Percentiles rank a stretch among this genome's conserved stretches.
phyloP scores from a whole-genome alignment of 1,140 invertebrate species.

The Cylas formicarius region DNA sequence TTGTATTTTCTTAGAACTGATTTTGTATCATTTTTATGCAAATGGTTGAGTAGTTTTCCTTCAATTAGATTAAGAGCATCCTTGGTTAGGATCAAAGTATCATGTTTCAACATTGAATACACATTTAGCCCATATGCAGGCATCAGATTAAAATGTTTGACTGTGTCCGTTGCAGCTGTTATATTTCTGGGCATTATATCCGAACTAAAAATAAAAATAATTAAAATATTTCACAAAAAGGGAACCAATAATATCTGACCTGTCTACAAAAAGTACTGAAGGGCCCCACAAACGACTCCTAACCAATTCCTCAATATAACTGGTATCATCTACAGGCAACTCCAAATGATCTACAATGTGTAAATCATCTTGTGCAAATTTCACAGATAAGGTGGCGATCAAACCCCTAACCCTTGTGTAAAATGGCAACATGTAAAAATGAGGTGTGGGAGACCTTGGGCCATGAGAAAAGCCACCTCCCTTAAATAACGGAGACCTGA shows the following conservation, averaged over 20 bases:
- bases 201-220: constrained; percentile 49
- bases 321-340: constrained; percentile 73
- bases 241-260: constrained; percentile 48
- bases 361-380: constrained; percentile 91
- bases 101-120: constrained; percentile 92
- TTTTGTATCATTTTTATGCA: constrained; percentile 57
- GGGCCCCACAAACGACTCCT: constrained; percentile 87
- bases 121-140: constrained; percentile 85
- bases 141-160: constrained; percentile 89
- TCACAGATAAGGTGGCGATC: constrained; percentile 74
- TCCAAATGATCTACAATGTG: constrained; percentile 84
- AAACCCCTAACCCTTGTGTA: constrained; percentile 69
- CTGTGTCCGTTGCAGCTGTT: constrained; percentile 62
- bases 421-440: constrained; percentile 90
- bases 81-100: constrained; percentile 85
- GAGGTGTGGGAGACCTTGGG: constrained; percentile 76
- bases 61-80: constrained; percentile 80
- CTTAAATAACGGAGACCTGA: constrained; percentile 76
- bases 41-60: constrained; percentile 70
- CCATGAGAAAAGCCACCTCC: constrained; percentile 81
- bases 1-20: constrained; percentile 16
- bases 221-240: constrained; percentile 8
- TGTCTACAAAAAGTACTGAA: constrained; percentile 90
- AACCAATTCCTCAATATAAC: constrained; percentile 73
- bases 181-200: constrained; percentile 86